Evolutionary conservation across 1,140 invertebrate species (phyloP).

Genomic region (Charaxes varanes): DNA sequence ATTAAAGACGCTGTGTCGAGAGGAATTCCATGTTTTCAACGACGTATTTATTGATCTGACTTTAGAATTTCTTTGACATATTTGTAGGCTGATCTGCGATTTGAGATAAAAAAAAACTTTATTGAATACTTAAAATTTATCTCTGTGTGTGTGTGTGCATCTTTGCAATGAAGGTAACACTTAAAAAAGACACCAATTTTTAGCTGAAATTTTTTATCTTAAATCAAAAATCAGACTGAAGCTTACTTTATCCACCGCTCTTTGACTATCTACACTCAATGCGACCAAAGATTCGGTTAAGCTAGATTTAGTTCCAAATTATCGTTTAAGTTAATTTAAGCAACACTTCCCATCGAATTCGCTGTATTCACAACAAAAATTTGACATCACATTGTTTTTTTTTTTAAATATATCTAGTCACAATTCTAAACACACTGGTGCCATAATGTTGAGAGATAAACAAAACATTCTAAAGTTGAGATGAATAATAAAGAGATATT

Average conservation of each 20-base stretch:
- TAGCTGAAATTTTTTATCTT: too few species aligned
- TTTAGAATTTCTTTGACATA: constrained; percentile 9
- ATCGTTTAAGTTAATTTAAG: constrained; percentile 30
- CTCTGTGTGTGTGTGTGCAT: too few species aligned
- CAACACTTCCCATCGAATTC: constrained; percentile 17
- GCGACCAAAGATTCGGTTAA: constrained; percentile 51
- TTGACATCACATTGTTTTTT: constrained; percentile 8
- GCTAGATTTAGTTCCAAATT: constrained; percentile 37
- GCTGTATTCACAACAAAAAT: constrained; percentile 9
- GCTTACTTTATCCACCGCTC: constrained; percentile 21
- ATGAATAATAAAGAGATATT: constrained; percentile 43
- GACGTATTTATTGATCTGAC: constrained; percentile 13
- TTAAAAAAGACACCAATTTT: too few species aligned
- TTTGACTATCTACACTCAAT: constrained; percentile 47
- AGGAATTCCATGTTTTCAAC: constrained; percentile 25
- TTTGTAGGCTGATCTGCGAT: too few species aligned
- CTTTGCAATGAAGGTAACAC: not conserved
- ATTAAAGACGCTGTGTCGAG: constrained; percentile 42
- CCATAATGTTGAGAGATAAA: constrained; percentile 8
- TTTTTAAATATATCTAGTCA: constrained; percentile 14
- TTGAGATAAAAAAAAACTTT: too few species aligned
- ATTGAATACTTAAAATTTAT: too few species aligned
- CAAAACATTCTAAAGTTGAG: constrained; percentile 11
- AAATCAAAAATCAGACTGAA: too few species aligned
- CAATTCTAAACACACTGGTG: constrained; percentile 6